Percentiles rank a stretch among this genome's conserved stretches.
phyloP scores from a whole-genome alignment of 2,888 invertebrate genomes.

The Ptychoptera albimana region DNA sequence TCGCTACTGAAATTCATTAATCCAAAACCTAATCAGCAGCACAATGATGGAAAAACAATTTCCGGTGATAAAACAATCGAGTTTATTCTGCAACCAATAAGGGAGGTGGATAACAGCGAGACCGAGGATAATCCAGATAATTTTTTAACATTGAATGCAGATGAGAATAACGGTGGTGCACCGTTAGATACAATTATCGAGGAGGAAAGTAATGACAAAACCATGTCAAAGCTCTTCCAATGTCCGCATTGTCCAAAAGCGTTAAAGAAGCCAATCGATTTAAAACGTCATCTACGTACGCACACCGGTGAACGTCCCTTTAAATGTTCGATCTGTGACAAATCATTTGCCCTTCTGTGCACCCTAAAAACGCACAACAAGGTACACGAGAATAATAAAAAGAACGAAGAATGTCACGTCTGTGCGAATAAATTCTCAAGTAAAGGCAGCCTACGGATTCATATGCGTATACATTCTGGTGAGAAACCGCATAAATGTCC shows the following conservation, averaged over 20 bases:
- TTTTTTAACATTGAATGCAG: not conserved
- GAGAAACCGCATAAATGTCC: conserved; percentile 19
- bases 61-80: too few species aligned
- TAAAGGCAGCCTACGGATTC: conserved; percentile 17
- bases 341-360: conserved; percentile 13
- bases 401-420: conserved; percentile 14
- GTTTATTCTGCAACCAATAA: too few species aligned
- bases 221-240: not conserved
- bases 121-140: too few species aligned
- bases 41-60: too few species aligned
- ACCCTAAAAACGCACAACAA: conserved; percentile 14
- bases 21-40: too few species aligned
- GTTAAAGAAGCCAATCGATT: conserved; percentile 15
- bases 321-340: conserved; percentile 13
- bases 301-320: conserved; percentile 17
- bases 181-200: not conserved
- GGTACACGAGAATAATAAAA: conserved; percentile 12
- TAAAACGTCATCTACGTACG: conserved; percentile 16
- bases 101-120: too few species aligned
- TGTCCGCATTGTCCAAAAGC: not conserved
- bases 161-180: not conserved
- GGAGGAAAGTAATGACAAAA: not conserved
- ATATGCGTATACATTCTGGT: conserved; percentile 21
- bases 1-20: too few species aligned
- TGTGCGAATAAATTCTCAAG: conserved; percentile 18